A percentile compares a stretch with the other conserved stretches of the same genome.
phyloP scores from a whole-genome alignment of 2,113 vertebrate species.

The Ursus arctos region DNA sequence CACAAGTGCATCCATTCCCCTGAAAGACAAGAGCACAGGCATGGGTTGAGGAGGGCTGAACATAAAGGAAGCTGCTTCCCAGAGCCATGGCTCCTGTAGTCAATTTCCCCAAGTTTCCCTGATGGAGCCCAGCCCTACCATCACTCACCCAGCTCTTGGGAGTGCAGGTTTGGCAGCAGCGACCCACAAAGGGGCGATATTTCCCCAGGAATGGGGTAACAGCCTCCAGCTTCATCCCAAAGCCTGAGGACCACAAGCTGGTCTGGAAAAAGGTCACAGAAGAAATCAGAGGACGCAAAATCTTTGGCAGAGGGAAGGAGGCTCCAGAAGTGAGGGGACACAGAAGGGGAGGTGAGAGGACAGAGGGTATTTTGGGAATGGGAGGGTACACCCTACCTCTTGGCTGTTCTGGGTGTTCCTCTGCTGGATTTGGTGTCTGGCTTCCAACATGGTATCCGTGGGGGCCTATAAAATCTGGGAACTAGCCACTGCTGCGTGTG shows the following conservation, averaged over 20 bases:
- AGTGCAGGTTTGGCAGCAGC: constrained; percentile 89
- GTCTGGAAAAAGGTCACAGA: constrained; percentile 65
- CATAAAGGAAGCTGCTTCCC: background rate
- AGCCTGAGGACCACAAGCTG: constrained; percentile 31
- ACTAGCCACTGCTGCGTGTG: background rate
- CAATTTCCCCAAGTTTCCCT: background rate
- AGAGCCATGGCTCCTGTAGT: background rate
- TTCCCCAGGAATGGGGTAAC: constrained; percentile 85
- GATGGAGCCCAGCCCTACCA: too few species aligned
- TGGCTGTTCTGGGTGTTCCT: constrained; percentile 26
- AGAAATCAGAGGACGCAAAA: background rate
- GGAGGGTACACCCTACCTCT: constrained; percentile 54
- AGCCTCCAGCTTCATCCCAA: constrained; percentile 80
- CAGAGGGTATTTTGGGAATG: background rate
- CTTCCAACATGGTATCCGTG: constrained; percentile 50
- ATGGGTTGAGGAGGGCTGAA: background rate
- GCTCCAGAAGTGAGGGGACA: background rate
- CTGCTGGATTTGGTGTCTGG: constrained; percentile 38
- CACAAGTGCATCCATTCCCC: background rate
- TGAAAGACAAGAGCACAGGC: background rate
- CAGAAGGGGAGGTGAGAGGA: background rate
- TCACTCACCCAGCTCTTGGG: constrained; percentile 88
- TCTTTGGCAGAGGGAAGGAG: background rate
- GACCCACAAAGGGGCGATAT: constrained; percentile 74
- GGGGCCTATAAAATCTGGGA: background rate